These are phyloP conservation scores for Taenaris catops DNA, from an alignment of 2,888 invertebrate species.

Conservation along the genomic window DNA sequence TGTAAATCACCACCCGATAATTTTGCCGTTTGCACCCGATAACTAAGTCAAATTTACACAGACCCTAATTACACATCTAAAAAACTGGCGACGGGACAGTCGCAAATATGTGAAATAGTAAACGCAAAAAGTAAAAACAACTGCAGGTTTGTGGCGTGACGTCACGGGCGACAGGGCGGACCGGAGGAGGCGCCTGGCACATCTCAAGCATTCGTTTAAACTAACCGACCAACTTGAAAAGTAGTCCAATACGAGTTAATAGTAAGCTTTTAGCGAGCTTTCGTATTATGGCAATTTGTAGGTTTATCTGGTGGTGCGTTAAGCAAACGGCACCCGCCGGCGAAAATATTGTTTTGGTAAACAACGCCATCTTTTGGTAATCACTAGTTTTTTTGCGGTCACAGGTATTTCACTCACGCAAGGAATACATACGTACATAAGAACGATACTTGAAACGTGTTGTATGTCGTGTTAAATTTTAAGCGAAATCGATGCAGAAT, in stretches of 20 bases:
- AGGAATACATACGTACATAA: too few species aligned
- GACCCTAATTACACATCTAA: slow-evolving; percentile 70
- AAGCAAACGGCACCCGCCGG: slow-evolving; percentile 59
- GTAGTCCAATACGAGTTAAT: slow-evolving; percentile 54
- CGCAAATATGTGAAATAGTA: slow-evolving; percentile 65
- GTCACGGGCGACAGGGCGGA: slow-evolving; percentile 75
- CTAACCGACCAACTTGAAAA: slow-evolving; percentile 48
- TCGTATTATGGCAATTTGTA: slow-evolving; percentile 44
- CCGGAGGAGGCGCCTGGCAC: slow-evolving; percentile 62
- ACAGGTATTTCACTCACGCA: too few species aligned
- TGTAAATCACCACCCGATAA: slow-evolving; percentile 37
- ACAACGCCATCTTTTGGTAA: too few species aligned
- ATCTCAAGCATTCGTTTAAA: slow-evolving; percentile 37
- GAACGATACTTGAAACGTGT: too few species aligned
- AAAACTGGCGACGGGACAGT: slow-evolving; percentile 76
- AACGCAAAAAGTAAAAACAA: slow-evolving; percentile 62
- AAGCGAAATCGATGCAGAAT: too few species aligned
- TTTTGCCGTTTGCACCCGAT: slow-evolving; percentile 46
- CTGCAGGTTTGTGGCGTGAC: slow-evolving; percentile 59
- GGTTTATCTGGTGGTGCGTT: slow-evolving; percentile 48
- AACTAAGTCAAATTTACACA: slow-evolving; percentile 59
- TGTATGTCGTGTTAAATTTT: too few species aligned
- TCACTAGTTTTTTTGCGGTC: too few species aligned
- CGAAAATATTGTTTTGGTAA: too few species aligned
- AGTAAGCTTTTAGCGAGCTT: slow-evolving; percentile 68